Evolutionary conservation across 1,140 invertebrate genomes (phyloP), one percentile per base, ranked within the genome.

Genomic region (Andrena cerasifolii): DNA sequence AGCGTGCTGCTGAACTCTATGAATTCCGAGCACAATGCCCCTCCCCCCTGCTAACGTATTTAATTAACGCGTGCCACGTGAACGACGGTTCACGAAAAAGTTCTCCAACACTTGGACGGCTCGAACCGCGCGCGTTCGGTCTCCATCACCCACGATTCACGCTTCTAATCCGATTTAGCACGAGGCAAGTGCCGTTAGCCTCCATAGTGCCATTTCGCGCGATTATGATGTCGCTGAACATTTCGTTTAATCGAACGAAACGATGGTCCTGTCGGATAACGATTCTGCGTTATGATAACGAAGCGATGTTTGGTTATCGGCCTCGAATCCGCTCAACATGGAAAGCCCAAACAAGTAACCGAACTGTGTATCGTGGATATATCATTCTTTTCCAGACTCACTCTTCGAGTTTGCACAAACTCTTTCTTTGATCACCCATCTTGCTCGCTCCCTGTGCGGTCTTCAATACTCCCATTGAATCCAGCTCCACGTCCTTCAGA

Each of bases 181-280:
- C 33, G 58, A 21, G 7, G 26, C 51, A 28, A 54, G 28, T 33
- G 62, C 3, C 14, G 12, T 10, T 8, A 8, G 49, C 16, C 40
- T 68, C 36, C 63, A 68, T 68, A 59, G 73, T 8, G 53, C 54
- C 51, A 65, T 68, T 76, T 68, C 51, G 6, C 24, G 53, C 65
- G 56, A 76, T 76, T 76, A 76, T 31, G 65, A 1, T 18, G 18
- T 12, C 31, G 63, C 36, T 33, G 33, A 74, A 53, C 71, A 49
- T 21, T 45, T 54, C 71, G 45, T 45, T 58, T 59, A 59, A 76
- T 76, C 53, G 63, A 49, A 68, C 73, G 73, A 58, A 68, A 75
- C 40, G 63, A 36, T 2, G 73, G 16, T 54, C 7, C 28, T n/a
- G 31, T 56, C 21, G 28, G 36, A 36, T 10, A 31, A 36, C 31